These are phyloP conservation scores for Corythornis vintsioides DNA, from an alignment of 2,113 vertebrate genomes.

Conservation along the genomic window DNA sequence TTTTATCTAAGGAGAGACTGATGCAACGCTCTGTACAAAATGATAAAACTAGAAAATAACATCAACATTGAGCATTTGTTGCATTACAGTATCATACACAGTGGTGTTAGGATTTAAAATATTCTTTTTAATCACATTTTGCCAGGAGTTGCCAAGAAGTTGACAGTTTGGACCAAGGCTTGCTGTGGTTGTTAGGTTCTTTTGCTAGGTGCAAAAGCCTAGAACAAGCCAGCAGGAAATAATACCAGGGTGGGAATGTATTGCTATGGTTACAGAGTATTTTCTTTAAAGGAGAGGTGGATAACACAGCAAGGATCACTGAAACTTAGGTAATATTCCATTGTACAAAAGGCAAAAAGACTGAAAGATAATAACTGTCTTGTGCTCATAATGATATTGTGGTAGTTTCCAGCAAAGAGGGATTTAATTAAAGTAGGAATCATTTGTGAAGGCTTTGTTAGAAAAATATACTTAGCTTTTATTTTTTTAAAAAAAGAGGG, in stretches of 20 bases:
- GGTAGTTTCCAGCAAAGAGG: conserved; percentile 47
- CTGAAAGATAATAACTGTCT: conserved; percentile 46
- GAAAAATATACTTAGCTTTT: conserved; percentile 22
- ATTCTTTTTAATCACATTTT: background rate
- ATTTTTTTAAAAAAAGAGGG: background rate
- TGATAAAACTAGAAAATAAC: background rate
- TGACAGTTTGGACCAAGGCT: conserved; percentile 44
- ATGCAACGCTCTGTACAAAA: background rate
- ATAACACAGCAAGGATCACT: conserved; percentile 51
- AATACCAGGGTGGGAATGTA: conserved; percentile 69
- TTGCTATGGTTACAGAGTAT: conserved; percentile 70
- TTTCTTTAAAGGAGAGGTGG: conserved; percentile 67
- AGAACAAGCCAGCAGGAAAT: conserved; percentile 70
- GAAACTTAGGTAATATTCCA: conserved; percentile 48
- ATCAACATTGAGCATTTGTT: background rate
- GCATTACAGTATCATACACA: background rate
- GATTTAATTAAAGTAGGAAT: conserved; percentile 50
- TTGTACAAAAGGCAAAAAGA: conserved; percentile 30
- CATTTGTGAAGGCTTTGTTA: conserved; percentile 35
- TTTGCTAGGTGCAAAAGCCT: conserved; percentile 35
- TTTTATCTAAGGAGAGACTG: background rate
- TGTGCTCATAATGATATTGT: conserved; percentile 34
- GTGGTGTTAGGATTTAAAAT: background rate
- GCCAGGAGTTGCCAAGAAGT: conserved; percentile 45
- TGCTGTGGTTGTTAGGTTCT: conserved; percentile 60